Evolutionary conservation across 2,113 vertebrate genomes (phyloP).

Genomic region (Carlito syrichta): DNA sequence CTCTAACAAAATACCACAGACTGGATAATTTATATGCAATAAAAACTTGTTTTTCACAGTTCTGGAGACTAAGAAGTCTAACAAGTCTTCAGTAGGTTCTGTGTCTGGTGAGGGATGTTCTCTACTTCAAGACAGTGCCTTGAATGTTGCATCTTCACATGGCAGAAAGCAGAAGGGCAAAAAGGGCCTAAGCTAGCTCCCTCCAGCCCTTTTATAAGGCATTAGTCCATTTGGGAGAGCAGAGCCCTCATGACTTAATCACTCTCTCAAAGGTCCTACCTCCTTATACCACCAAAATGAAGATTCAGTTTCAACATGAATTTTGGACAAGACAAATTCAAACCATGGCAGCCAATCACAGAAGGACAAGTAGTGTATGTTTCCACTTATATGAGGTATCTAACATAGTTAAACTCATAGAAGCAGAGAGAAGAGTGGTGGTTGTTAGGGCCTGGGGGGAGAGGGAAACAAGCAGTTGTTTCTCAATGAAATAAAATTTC

Average conservation of each 20-base stretch:
- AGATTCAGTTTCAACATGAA: background rate
- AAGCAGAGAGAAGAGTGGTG: background rate
- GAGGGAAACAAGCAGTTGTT: background rate
- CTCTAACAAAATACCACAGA: background rate
- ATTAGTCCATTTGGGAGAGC: background rate
- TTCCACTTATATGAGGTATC: background rate
- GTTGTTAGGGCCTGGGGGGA: background rate
- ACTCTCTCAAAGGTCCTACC: background rate
- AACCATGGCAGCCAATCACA: background rate
- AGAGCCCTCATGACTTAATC: background rate
- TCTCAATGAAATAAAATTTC: background rate
- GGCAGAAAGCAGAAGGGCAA: background rate
- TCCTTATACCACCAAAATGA: background rate
- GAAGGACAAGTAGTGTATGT: background rate
- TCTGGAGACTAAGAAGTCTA: no score
- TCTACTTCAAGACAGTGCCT: background rate
- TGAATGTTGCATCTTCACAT: background rate
- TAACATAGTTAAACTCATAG: background rate
- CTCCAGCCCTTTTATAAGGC: background rate
- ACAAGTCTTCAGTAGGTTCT: background rate
- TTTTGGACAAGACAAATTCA: background rate
- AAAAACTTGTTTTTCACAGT: background rate
- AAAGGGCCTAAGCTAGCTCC: background rate
- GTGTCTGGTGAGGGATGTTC: background rate
- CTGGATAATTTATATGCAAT: background rate